Evolutionary conservation across 2,888 invertebrate species (phyloP).

Genomic region (Philereme vetulata): DNA sequence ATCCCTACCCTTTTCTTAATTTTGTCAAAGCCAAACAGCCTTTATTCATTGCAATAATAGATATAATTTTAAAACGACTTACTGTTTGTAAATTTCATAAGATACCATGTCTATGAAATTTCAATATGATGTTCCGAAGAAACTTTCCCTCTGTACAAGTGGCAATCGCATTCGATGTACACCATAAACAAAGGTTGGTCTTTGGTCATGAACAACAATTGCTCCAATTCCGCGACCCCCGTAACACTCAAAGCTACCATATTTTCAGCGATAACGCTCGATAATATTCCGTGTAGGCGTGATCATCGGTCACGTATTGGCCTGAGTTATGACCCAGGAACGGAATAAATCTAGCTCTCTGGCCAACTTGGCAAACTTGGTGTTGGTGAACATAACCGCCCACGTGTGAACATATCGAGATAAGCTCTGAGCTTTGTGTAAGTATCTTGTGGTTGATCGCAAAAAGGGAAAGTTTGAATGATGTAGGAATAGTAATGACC

Average conservation of each 20-base stretch:
- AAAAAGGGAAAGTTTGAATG: constrained; percentile 14
- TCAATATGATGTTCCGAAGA: no score
- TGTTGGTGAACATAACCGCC: constrained; percentile 59
- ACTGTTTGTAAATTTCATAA: no score
- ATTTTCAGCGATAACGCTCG: constrained; percentile 63
- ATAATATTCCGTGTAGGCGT: constrained; percentile 69
- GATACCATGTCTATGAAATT: no score
- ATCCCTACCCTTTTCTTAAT: no score
- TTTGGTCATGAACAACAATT: constrained; percentile 7
- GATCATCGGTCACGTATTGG: constrained; percentile 79
- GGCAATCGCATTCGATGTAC: no score
- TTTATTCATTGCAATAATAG: no score
- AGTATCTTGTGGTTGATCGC: constrained; percentile 7
- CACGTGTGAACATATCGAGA: constrained; percentile 46
- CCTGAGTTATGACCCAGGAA: constrained; percentile 74
- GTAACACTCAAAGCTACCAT: constrained; percentile 57
- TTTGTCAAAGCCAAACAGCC: no score
- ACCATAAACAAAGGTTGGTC: background rate
- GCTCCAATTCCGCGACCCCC: constrained; percentile 18
- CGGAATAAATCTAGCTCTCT: constrained; percentile 68
- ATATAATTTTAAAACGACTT: no score
- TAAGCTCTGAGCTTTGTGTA: constrained; percentile 35
- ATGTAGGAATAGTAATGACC: background rate
- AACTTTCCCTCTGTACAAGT: no score
- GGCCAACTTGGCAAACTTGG: constrained; percentile 30